phyloP scores from a whole-genome alignment of 2,797 vertebrate species.

The Karalla daura region DNA sequence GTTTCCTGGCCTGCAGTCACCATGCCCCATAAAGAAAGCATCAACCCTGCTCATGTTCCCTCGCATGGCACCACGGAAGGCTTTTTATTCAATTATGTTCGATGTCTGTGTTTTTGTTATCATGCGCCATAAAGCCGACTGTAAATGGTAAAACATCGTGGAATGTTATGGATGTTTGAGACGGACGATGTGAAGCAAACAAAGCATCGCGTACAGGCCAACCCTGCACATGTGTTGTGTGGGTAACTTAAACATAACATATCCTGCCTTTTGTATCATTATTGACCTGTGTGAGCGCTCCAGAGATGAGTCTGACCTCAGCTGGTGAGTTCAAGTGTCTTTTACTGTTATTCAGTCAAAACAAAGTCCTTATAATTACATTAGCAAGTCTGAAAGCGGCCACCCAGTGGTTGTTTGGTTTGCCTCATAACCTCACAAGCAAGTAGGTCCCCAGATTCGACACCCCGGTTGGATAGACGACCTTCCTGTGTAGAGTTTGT shows the following conservation, averaged over 20 bases:
- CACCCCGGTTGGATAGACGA: no score
- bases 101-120: slow-evolving; percentile 58
- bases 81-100: slow-evolving; percentile 63
- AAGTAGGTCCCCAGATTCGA: no score
- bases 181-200: slow-evolving; percentile 34
- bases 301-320: slow-evolving; percentile 1
- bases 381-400: neutral
- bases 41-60: slow-evolving; percentile 34
- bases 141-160: slow-evolving; percentile 47
- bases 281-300: neutral
- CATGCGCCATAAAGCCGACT: slow-evolving; percentile 50
- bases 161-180: slow-evolving; percentile 30
- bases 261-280: neutral
- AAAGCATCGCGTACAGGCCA: neutral
- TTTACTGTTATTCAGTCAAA: neutral
- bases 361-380: neutral
- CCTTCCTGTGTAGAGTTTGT: no score
- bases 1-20: slow-evolving; percentile 58
- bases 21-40: slow-evolving; percentile 66
- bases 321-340: neutral
- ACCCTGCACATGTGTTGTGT: neutral
- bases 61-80: slow-evolving; percentile 28
- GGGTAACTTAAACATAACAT: neutral
- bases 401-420: no score
- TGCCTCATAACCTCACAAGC: no score